A percentile compares a stretch with the other conserved stretches of the same genome.
Evolutionary conservation across 2,113 vertebrate species (phyloP).

Genomic region (Sander lucioperca): DNA sequence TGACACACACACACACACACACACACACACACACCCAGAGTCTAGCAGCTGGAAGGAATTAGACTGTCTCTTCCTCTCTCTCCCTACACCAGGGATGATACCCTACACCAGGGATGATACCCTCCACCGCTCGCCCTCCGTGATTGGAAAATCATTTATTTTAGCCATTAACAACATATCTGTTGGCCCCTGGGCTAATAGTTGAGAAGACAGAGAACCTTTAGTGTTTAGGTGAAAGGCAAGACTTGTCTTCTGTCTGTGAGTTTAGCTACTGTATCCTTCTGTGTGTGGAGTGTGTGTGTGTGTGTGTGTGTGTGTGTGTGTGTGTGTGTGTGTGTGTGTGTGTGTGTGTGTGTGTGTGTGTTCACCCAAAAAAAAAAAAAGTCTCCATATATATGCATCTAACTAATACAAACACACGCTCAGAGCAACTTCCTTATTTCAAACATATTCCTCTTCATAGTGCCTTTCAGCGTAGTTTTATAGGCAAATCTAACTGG

Average conservation of each 20-base stretch:
- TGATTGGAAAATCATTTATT: constrained; percentile 76
- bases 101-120: constrained; percentile 80
- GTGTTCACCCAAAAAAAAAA: neutral
- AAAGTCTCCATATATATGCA: neutral
- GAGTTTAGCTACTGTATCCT: constrained; percentile 61
- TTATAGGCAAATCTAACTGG: constrained; percentile 34
- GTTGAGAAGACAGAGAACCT: constrained; percentile 65
- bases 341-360: constrained; percentile 21
- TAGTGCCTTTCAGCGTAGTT: constrained; percentile 23
- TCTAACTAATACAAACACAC: constrained; percentile 9
- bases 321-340: neutral
- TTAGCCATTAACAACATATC: constrained; percentile 77
- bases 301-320: constrained; percentile 18
- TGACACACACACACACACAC: constrained; percentile 39
- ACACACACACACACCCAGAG: constrained; percentile 47
- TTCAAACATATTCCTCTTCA: constrained; percentile 5
- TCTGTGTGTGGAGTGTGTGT: constrained; percentile 25
- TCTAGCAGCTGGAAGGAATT: constrained; percentile 86
- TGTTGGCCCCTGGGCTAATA: constrained; percentile 65
- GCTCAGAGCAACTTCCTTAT: neutral
- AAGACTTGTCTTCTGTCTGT: constrained; percentile 50
- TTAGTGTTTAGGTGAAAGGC: constrained; percentile 69
- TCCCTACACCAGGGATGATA: constrained; percentile 73
- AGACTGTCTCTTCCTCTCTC: constrained; percentile 70
- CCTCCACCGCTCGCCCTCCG: constrained; percentile 64